phyloP scores from a whole-genome alignment of 2,888 invertebrate species.

The Anorthoa munda region DNA sequence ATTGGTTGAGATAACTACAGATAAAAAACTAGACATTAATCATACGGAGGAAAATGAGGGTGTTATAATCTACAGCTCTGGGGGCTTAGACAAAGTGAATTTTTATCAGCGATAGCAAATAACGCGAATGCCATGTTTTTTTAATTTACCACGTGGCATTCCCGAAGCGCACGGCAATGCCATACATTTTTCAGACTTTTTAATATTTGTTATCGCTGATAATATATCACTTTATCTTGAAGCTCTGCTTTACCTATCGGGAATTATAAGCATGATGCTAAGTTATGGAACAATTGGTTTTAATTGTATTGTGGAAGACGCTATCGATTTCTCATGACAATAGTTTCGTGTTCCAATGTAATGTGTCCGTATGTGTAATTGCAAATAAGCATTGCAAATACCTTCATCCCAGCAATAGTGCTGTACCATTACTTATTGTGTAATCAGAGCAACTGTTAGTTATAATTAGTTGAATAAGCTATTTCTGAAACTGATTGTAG shows the following conservation, averaged over 20 bases:
- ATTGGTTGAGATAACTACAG: too few relatives aligned
- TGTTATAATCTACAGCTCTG: too few relatives aligned
- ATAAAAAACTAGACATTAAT: too few relatives aligned
- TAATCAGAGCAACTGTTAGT: slow-evolving; percentile 38
- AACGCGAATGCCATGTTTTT: too few relatives aligned
- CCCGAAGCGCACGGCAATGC: too few relatives aligned
- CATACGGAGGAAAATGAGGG: too few relatives aligned
- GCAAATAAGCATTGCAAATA: slow-evolving; percentile 49
- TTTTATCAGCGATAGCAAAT: too few relatives aligned
- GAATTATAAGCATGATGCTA: neutral
- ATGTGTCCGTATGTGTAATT: slow-evolving; percentile 12
- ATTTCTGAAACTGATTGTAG: slow-evolving; percentile 25
- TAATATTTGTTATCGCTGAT: too few relatives aligned
- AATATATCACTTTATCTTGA: too few relatives aligned
- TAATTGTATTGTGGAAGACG: slow-evolving; percentile 11
- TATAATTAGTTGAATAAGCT: slow-evolving; percentile 36
- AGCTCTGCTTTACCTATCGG: neutral
- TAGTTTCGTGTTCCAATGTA: neutral
- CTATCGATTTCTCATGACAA: slow-evolving; percentile 24
- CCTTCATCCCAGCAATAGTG: slow-evolving; percentile 12
- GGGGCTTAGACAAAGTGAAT: too few relatives aligned
- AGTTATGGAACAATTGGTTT: neutral
- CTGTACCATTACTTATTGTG: slow-evolving; percentile 23
- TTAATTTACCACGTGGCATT: too few relatives aligned
- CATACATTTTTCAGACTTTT: too few relatives aligned